A percentile compares a stretch with the other conserved stretches of the same genome.
Evolutionary conservation across 2,797 vertebrate species (phyloP).

Genomic region (Xerus rutilus): DNA sequence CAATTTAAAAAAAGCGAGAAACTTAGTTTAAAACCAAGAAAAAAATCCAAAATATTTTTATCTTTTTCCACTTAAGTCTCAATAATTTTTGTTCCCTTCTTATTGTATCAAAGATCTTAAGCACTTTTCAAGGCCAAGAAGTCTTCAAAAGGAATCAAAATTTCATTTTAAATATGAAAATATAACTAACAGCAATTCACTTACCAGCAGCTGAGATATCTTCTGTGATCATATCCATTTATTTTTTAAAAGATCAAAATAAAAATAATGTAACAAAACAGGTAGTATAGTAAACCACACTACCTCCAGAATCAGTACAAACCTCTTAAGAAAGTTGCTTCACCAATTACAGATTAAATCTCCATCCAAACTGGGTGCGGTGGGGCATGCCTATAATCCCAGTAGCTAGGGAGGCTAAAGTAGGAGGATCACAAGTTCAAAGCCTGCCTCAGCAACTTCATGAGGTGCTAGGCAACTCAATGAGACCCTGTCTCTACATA

Average conservation of each 20-base stretch:
- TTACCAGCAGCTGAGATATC: constrained; percentile 89
- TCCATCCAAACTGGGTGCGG: neutral
- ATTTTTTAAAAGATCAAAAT: constrained; percentile 78
- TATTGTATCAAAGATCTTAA: constrained; percentile 39
- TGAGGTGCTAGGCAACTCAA: too few relatives aligned
- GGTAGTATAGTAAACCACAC: constrained; percentile 83
- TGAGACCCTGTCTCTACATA: too few relatives aligned
- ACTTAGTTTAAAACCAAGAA: constrained; percentile 46
- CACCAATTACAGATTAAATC: constrained; percentile 32
- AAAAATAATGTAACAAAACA: constrained; percentile 84
- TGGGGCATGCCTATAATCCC: too few relatives aligned
- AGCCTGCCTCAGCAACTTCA: too few relatives aligned
- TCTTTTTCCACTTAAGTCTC: neutral
- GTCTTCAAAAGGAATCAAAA: neutral
- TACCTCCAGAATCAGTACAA: constrained; percentile 71
- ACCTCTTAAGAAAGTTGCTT: constrained; percentile 48
- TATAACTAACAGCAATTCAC: constrained; percentile 71
- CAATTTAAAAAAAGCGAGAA: constrained; percentile 19
- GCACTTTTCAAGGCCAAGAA: neutral
- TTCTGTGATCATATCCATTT: constrained; percentile 82
- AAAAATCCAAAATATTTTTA: constrained; percentile 19
- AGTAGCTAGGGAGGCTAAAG: too few relatives aligned
- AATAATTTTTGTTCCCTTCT: constrained; percentile 54
- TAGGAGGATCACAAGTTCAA: too few relatives aligned
- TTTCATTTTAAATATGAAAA: constrained; percentile 27